Evolutionary conservation across 2,888 invertebrate species (phyloP), one percentile per base, ranked within the genome.

Genomic region (Apodemia zela): DNA sequence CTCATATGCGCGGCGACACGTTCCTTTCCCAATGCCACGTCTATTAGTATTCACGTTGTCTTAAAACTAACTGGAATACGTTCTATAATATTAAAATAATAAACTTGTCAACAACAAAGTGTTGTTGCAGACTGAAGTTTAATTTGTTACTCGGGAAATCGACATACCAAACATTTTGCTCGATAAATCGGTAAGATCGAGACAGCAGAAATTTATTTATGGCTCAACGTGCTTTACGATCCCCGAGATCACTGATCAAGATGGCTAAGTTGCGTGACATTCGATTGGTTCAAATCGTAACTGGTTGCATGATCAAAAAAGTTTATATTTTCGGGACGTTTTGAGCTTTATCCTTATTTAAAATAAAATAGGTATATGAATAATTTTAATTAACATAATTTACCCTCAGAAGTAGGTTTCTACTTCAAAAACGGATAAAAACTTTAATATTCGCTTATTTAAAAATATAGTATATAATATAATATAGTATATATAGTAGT

Each of bases 201-300:
- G 54, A 21, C 54, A 25, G 25, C 54, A 54, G 54, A 42, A 15
- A 42, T 15, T 54, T 54, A 54, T 54, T 54, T 54, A 54, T 54
- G 54, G 54, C 25, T 13, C 54, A 54, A 25, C 54, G 25, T 54
- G 54, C 25, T 54, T 51, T 54, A 54, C 54, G 54, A 54, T 54
- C 54, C 15, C 15, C 25, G 54, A 54, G 54, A 25, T 54, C 54
- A 21, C 54, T 21, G 54, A 54, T 54, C 54, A 54, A 25, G 54
- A 54, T 54, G 54, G 54, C 15, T 54, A 25, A 13, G 25, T 54
- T 54, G 54, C 25, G 54, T 54, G 54, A 25, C 54, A 54, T 18
- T 54, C 25, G 54, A 25, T 54, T 54, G 54, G 13, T 54, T 6
- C 21, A 54, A 51, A 54, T 54, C 25, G 15, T 15, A 54, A 54